phyloP scores from a whole-genome alignment of 1,140 invertebrate species.

The Bombus consobrinus region DNA sequence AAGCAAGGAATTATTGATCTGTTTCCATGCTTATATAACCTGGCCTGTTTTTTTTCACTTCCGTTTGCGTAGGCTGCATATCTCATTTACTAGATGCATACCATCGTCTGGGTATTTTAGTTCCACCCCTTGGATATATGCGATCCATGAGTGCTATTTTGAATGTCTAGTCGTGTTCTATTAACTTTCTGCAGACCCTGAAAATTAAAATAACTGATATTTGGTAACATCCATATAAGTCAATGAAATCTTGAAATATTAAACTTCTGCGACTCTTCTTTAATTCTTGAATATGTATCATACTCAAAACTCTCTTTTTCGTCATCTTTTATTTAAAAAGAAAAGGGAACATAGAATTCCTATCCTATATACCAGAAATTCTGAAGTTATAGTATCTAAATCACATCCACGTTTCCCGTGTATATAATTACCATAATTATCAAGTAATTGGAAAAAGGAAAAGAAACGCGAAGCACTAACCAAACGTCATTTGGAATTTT shows the following conservation, averaged over 20 bases:
- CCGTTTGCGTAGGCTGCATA: slow-evolving; percentile 22
- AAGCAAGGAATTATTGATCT: slow-evolving; percentile 46
- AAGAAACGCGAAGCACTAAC: not conserved
- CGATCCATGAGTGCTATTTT: not conserved
- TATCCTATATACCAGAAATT: too few species aligned
- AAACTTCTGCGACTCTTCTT: not conserved
- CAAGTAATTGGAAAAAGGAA: not conserved
- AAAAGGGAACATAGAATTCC: too few species aligned
- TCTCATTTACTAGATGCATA: slow-evolving; percentile 12
- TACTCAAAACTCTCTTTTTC: too few species aligned
- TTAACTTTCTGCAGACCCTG: not conserved
- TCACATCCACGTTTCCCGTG: too few species aligned
- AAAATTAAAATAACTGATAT: not conserved
- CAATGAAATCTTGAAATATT: not conserved
- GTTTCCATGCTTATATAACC: slow-evolving; percentile 30
- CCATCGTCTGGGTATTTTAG: slow-evolving; percentile 7
- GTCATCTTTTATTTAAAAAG: too few species aligned
- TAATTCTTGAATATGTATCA: too few species aligned
- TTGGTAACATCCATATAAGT: not conserved
- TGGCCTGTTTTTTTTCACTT: slow-evolving; percentile 30
- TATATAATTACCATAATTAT: too few species aligned
- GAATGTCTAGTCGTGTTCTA: not conserved
- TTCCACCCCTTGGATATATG: not conserved
- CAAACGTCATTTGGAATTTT: not conserved
- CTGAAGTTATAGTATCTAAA: too few species aligned